Conservation (phyloP, 1,140 invertebrate genomes). For the Acromyrmex heyeri region DNA sequence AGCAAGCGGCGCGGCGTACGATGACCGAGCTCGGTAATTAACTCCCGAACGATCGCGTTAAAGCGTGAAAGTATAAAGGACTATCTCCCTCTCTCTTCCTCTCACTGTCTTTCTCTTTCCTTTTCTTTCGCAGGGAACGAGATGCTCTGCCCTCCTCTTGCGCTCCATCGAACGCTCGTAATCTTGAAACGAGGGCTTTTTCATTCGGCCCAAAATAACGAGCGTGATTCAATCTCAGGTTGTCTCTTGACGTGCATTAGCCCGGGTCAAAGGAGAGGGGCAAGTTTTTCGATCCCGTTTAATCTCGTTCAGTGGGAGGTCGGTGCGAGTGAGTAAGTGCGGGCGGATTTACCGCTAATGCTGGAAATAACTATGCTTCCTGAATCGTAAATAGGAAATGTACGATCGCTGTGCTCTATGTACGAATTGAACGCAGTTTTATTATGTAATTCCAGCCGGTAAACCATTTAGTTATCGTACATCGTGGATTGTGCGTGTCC, state of each 20-base stretch:
- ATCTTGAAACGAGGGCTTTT: constrained; percentile 63
- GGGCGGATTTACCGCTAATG: not conserved
- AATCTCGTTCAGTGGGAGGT: not conserved
- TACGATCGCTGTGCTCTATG: not conserved
- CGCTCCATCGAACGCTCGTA: constrained; percentile 43
- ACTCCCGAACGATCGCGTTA: constrained; percentile 75
- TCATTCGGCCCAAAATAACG: constrained; percentile 62
- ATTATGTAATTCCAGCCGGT: constrained; percentile 43
- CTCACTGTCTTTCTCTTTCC: not conserved
- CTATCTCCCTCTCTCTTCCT: constrained; percentile 41
- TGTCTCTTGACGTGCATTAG: constrained; percentile 67
- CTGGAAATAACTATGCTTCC: not conserved
- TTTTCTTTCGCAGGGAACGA: constrained; percentile 26
- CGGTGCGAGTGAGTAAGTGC: not conserved
- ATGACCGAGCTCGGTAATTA: constrained; percentile 73
- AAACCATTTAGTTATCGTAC: constrained; percentile 31
- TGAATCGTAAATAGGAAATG: constrained; percentile 26
- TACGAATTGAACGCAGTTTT: constrained; percentile 6
- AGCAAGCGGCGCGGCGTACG: constrained; percentile 36
- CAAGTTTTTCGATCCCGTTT: constrained; percentile 25
- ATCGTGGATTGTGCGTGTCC: constrained; percentile 26
- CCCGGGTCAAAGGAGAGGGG: not conserved
- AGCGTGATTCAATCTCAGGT: constrained; percentile 72
- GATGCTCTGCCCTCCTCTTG: not conserved
- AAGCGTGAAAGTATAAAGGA: constrained; percentile 75